Evolutionary conservation across 37 sponge, comb jelly and placozoan genomes (phyloP).

Genomic region (Spongilla lacustris): DNA sequence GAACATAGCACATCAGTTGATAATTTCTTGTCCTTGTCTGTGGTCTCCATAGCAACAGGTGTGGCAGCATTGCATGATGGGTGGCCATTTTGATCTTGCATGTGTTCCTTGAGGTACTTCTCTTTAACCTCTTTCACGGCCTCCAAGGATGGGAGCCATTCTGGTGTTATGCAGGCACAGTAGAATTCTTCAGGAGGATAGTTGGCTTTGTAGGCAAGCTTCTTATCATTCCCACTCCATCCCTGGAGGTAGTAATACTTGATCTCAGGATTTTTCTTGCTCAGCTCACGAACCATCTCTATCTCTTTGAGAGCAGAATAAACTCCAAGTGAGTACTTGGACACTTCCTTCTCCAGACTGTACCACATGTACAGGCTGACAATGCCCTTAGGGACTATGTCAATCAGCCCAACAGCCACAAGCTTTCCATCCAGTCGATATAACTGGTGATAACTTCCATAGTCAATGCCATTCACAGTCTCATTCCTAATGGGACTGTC

Average conservation of each 20-base stretch:
- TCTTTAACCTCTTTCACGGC: slow-evolving; percentile 48
- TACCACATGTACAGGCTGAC: slow-evolving; percentile 97
- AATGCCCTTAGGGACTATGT: slow-evolving; percentile 84
- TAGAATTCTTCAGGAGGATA: slow-evolving; percentile 88
- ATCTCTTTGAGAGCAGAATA: slow-evolving; percentile 93
- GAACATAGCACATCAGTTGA: slow-evolving; percentile 15
- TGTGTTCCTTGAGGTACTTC: slow-evolving; percentile 2
- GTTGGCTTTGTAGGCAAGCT: slow-evolving; percentile 87
- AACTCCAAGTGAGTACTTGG: slow-evolving; percentile 89
- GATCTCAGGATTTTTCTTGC: slow-evolving; percentile 56
- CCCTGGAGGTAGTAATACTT: slow-evolving; percentile 93
- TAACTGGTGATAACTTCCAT: slow-evolving; percentile 89
- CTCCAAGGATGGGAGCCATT: slow-evolving; percentile 69
- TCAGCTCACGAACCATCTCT: slow-evolving; percentile 61
- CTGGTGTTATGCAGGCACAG: slow-evolving; percentile 69
- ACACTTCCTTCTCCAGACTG: slow-evolving; percentile 71
- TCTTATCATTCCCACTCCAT: slow-evolving; percentile 82
- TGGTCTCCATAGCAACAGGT: not conserved
- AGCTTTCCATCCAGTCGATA: slow-evolving; percentile 87
- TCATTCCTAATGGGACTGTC: slow-evolving; percentile 65
- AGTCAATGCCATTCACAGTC: slow-evolving; percentile 56
- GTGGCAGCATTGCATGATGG: not conserved
- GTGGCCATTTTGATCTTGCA: not conserved
- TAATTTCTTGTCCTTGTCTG: not conserved
- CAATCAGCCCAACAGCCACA: slow-evolving; percentile 87